Percentiles rank a stretch among this genome's conserved stretches.
Conservation (phyloP, 2,797 vertebrate genomes). For the Astyanax mexicanus region DNA sequence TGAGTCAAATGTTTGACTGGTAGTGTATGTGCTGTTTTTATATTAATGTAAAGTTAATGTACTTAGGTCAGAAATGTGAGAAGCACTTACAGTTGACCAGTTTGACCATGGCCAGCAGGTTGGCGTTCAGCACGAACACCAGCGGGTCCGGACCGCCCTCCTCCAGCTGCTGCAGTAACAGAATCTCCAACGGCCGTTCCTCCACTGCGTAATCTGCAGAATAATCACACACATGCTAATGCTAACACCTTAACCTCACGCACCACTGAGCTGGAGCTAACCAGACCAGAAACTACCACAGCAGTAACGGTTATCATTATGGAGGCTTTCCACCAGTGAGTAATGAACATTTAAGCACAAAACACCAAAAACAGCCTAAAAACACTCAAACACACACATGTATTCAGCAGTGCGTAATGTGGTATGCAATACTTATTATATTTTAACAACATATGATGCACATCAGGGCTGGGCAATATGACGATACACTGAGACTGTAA, state of each 20-base stretch:
- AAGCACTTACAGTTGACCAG: conserved; percentile 95
- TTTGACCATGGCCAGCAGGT: conserved; percentile 97
- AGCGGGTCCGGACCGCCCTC: conserved; percentile 93
- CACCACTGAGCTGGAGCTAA: neutral
- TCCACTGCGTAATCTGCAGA: conserved; percentile 94
- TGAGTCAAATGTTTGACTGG: no score
- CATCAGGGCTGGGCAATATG: no score
- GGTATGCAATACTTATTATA: neutral
- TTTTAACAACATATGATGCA: neutral
- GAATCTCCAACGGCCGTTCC: conserved; percentile 93
- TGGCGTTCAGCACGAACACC: conserved; percentile 98
- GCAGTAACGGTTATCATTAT: neutral
- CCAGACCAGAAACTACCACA: no score
- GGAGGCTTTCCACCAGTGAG: neutral
- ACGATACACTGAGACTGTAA: no score
- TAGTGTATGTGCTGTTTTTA: no score
- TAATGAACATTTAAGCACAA: neutral
- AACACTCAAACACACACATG: neutral
- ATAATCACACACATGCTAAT: neutral
- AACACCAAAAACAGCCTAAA: neutral
- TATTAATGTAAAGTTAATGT: neutral
- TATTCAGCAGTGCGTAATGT: neutral
- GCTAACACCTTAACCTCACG: neutral
- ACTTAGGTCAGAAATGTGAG: neutral
- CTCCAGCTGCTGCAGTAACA: conserved; percentile 96